These are phyloP conservation scores for Paedocypris micromegethes DNA, from an alignment of 2,797 vertebrate genomes.

Conservation along the genomic window DNA sequence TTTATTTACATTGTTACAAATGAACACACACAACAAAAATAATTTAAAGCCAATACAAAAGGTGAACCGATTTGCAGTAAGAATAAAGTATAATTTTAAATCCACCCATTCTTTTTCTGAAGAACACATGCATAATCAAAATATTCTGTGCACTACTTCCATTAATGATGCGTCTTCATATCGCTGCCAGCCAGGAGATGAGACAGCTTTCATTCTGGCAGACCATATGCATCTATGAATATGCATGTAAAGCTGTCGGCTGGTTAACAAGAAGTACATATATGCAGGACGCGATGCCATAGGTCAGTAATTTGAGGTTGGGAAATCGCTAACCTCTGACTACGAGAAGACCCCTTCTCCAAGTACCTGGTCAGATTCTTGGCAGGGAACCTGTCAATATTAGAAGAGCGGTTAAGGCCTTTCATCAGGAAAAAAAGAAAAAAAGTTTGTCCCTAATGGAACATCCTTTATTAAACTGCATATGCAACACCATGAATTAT, in stretches of 20 bases:
- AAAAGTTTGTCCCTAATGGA: neutral
- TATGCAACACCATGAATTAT: neutral
- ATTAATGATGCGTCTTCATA: conserved; percentile 61
- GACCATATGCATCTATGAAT: conserved; percentile 75
- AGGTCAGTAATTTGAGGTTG: conserved; percentile 66
- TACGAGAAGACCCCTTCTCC: conserved; percentile 55
- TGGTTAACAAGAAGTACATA: conserved; percentile 60
- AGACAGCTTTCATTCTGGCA: conserved; percentile 65
- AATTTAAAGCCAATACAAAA: too few species aligned
- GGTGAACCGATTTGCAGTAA: too few species aligned
- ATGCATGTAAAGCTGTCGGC: conserved; percentile 74
- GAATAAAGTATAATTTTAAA: too few species aligned
- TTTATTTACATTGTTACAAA: too few species aligned
- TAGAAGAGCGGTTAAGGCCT: conserved; percentile 10
- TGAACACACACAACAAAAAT: too few species aligned
- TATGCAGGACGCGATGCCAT: conserved; percentile 63
- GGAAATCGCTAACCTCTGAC: conserved; percentile 63
- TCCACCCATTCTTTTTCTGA: too few species aligned
- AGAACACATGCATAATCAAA: too few species aligned
- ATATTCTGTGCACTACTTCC: conserved; percentile 47
- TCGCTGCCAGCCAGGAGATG: conserved; percentile 42
- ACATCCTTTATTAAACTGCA: conserved; percentile 5
- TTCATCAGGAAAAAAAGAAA: neutral
- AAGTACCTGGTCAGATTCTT: conserved; percentile 7
- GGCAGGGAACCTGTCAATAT: conserved; percentile 17